phyloP scores from a whole-genome alignment of 1,140 invertebrate species.

The Drusus annulatus region DNA sequence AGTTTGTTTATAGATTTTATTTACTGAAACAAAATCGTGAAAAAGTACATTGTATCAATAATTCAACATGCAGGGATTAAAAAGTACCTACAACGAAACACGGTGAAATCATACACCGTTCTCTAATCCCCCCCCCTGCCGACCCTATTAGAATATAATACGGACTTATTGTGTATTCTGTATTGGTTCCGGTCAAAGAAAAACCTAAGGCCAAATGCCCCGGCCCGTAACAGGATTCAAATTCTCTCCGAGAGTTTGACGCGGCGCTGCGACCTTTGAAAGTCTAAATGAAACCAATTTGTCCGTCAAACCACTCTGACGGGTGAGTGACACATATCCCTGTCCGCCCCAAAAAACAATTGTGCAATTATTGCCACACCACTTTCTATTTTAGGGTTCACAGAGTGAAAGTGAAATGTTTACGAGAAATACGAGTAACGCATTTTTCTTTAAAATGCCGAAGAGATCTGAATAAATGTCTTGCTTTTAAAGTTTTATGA shows the following conservation, averaged over 20 bases:
- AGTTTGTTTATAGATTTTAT: too few species aligned
- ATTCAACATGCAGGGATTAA: neutral
- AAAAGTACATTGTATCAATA: too few species aligned
- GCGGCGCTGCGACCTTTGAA: slow-evolving; percentile 42
- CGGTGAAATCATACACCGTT: slow-evolving; percentile 20
- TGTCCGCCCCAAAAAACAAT: slow-evolving; percentile 9
- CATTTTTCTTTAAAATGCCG: too few species aligned
- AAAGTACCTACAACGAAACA: neutral
- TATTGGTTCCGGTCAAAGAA: neutral
- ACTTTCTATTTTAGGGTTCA: slow-evolving; percentile 4
- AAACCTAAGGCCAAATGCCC: slow-evolving; percentile 4
- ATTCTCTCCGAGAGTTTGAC: slow-evolving; percentile 19
- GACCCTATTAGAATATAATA: too few species aligned
- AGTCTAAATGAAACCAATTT: slow-evolving; percentile 59
- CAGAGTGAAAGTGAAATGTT: too few species aligned
- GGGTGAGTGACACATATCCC: slow-evolving; percentile 46
- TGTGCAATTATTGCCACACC: slow-evolving; percentile 26
- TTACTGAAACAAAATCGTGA: too few species aligned
- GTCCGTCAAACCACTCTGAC: slow-evolving; percentile 53
- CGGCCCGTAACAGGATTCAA: slow-evolving; percentile 38
- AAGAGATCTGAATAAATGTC: too few species aligned
- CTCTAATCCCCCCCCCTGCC: neutral
- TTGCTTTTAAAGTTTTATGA: too few species aligned
- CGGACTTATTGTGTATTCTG: too few species aligned
- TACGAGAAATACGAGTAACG: too few species aligned